Base-by-base conservation (phyloP, 1,140 invertebrate species). In the Drosophila azteca region DNA sequence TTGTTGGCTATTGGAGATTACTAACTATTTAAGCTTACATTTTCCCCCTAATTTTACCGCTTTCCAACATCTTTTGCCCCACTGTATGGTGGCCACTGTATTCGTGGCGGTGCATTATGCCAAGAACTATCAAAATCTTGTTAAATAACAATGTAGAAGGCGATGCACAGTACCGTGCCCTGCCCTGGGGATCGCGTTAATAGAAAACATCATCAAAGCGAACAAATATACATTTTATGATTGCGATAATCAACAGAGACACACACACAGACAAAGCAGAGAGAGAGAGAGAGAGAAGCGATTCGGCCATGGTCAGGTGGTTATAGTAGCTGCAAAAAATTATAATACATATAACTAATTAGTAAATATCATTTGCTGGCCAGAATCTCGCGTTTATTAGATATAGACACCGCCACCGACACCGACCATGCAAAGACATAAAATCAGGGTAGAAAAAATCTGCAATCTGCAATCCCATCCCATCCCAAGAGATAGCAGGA, bases 181-280 rank as follows among this genome's bases (percentile, higher is more conserved):
- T 3, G 35, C n/a, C 26, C 64, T 29, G 20, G 45, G 45, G 20
- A 83, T 65, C 57, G 79, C 75, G 69, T 59, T 82, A 79, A 82
- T 74, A 67, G 73, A 66, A 74, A 73, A 50, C 73, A 52, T 70
- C 65, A 83, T 61, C 75, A 69, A 57, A 44, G 49, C 63, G 31
- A 69, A 64, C 57, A 81, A 64, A 81, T 84, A 77, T 77, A 74
- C 81, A 70, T 87, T 87, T 85, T 81, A 85, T 73, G 77, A 74
- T 87, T 69, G 78, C 59, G 65, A 87, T 85, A 87, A 87, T 78
- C 81, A 64, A 75, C 68, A 74, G 63, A 71, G 64, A 77, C 72
- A 67, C 39, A 53, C 24, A 20, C 17, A 20, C 17, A 20, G 0
- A 20, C 17, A 20, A 20, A 20, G 17, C 17, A 20, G 39, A 24